Conservation (phyloP, 1,140 invertebrate genomes). For the Acyrthosiphon pisum region DNA sequence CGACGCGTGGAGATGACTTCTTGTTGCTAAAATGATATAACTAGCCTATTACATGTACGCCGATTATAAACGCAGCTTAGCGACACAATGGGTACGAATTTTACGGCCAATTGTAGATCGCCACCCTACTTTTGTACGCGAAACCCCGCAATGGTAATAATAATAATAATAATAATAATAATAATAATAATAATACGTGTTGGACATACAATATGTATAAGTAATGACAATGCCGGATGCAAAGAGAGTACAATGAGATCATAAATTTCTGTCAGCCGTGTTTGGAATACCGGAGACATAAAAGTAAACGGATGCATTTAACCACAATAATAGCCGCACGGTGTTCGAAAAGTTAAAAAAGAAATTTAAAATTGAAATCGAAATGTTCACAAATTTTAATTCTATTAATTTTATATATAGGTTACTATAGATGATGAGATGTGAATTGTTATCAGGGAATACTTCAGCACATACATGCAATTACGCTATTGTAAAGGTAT, state of each 20-base stretch:
- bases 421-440: not conserved
- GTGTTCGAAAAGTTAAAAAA: not conserved
- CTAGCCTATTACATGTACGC: conserved; percentile 36
- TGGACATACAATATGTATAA: conserved; percentile 30
- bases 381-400: not conserved
- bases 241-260: conserved; percentile 42
- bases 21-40: conserved; percentile 46
- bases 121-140: conserved; percentile 47
- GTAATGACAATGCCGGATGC: conserved; percentile 47
- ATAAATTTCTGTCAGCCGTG: conserved; percentile 41
- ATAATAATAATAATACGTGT: conserved; percentile 45
- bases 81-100: conserved; percentile 52
- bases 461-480: not conserved
- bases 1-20: conserved; percentile 47
- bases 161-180: conserved; percentile 46
- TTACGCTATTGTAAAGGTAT: not conserved
- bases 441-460: not conserved
- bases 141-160: conserved; percentile 29
- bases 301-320: not conserved
- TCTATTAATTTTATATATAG: not conserved
- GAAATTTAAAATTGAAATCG: not conserved
- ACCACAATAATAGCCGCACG: not conserved
- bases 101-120: conserved; percentile 55
- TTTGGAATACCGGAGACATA: not conserved
- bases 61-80: conserved; percentile 56